phyloP scores from a whole-genome alignment of 2,113 vertebrate genomes.

The Tympanuchus pallidicinctus region DNA sequence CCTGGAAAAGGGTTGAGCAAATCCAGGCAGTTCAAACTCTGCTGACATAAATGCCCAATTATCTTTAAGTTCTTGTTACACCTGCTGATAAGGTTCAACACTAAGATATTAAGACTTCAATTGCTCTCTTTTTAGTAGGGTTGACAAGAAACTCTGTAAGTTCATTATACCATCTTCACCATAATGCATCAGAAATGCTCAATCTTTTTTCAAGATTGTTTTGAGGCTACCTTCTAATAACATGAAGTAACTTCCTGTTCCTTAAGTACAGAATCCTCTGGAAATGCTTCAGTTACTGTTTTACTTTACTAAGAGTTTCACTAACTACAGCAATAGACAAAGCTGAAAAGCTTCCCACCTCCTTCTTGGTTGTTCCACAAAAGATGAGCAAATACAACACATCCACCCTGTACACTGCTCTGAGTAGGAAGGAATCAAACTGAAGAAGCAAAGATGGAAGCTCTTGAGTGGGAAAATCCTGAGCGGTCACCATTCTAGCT shows the following conservation, averaged over 20 bases:
- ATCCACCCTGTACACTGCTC: not conserved
- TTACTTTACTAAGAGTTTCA: not conserved
- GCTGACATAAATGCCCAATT: not conserved
- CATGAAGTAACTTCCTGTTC: not conserved
- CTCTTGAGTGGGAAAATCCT: not conserved
- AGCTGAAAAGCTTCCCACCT: not conserved
- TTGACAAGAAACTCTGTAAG: not conserved
- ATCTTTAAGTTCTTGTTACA: not conserved
- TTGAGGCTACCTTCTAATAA: not conserved
- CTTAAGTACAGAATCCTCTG: not conserved
- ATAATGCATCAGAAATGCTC: not conserved
- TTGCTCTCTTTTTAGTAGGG: not conserved
- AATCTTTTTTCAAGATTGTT: not conserved
- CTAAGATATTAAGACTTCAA: not conserved
- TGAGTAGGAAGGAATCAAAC: slow-evolving; percentile 54
- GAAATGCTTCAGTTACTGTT: not conserved
- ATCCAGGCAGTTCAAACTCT: not conserved
- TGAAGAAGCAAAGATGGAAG: slow-evolving; percentile 30
- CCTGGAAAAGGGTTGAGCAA: not conserved
- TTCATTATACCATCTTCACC: not conserved
- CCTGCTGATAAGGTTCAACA: not conserved
- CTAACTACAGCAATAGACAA: not conserved
- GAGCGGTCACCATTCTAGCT: not conserved
- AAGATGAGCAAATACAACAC: not conserved
- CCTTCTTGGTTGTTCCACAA: not conserved